Evolutionary conservation across 2,797 vertebrate genomes (phyloP).

Genomic region (Cyprinella venusta): DNA sequence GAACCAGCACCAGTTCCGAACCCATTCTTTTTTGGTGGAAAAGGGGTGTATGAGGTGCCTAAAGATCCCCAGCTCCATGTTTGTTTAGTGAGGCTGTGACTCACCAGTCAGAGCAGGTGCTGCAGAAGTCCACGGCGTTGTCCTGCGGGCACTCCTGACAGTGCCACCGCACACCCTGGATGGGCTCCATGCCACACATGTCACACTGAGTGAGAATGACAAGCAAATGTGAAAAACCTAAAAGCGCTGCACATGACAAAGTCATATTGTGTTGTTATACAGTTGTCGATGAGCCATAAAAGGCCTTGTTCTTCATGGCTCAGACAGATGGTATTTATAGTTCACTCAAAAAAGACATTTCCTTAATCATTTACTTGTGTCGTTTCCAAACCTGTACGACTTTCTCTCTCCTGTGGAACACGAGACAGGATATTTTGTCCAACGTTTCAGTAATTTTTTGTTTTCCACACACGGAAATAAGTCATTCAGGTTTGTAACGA

Average conservation of each 20-base stretch:
- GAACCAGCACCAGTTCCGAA: no score
- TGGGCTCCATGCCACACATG: slow-evolving; percentile 90
- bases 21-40: no score
- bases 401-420: background rate
- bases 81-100: background rate
- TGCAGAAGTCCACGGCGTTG: slow-evolving; percentile 93
- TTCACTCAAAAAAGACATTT: background rate
- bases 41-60: background rate
- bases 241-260: background rate
- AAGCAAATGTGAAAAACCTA: slow-evolving; percentile 9
- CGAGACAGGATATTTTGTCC: background rate
- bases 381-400: background rate
- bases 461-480: background rate
- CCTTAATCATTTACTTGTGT: background rate
- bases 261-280: no score
- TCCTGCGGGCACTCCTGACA: slow-evolving; percentile 94
- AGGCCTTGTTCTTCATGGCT: background rate
- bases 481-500: background rate
- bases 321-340: background rate
- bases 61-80: background rate
- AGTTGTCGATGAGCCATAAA: background rate
- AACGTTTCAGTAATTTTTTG: background rate
- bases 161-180: slow-evolving; percentile 95
- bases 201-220: slow-evolving; percentile 83
- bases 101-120: slow-evolving; percentile 97